Conservation (phyloP, 2,888 invertebrate genomes). For the Amphipyra berbera region DNA sequence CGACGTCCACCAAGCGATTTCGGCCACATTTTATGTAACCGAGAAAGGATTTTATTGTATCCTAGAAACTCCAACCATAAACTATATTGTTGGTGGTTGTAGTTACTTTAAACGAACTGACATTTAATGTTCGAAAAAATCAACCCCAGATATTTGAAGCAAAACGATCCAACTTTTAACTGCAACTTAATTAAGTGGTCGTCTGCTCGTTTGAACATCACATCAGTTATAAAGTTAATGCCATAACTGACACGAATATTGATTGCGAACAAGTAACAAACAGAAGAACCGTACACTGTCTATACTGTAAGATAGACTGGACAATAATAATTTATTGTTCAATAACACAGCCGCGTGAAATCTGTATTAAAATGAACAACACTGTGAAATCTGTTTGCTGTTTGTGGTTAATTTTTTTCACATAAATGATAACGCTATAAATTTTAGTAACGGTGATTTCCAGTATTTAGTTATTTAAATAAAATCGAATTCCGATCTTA, state of each 20-base stretch:
- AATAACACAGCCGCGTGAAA: background rate
- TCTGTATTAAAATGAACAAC: constrained; percentile 1
- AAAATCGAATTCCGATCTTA: background rate
- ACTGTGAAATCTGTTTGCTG: background rate
- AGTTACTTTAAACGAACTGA: constrained; percentile 18
- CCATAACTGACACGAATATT: background rate
- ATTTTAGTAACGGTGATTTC: background rate
- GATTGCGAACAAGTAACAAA: background rate
- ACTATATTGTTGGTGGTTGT: constrained; percentile 41
- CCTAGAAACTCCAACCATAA: constrained; percentile 56
- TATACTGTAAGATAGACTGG: background rate
- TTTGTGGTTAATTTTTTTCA: background rate
- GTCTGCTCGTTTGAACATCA: constrained; percentile 6
- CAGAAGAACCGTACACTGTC: background rate
- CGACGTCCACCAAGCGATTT: constrained; percentile 76
- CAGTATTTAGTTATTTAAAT: background rate
- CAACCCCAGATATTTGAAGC: background rate
- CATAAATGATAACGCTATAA: background rate
- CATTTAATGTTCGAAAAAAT: constrained; percentile 5
- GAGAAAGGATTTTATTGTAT: constrained; percentile 71
- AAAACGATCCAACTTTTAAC: background rate
- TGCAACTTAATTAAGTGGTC: constrained; percentile 1
- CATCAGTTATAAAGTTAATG: background rate
- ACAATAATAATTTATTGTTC: background rate
- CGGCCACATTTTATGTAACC: constrained; percentile 75